A percentile compares a stretch with the other conserved stretches of the same genome.
Evolutionary conservation across 2,797 vertebrate genomes (phyloP).

Genomic region (Chromobotia macracanthus): DNA sequence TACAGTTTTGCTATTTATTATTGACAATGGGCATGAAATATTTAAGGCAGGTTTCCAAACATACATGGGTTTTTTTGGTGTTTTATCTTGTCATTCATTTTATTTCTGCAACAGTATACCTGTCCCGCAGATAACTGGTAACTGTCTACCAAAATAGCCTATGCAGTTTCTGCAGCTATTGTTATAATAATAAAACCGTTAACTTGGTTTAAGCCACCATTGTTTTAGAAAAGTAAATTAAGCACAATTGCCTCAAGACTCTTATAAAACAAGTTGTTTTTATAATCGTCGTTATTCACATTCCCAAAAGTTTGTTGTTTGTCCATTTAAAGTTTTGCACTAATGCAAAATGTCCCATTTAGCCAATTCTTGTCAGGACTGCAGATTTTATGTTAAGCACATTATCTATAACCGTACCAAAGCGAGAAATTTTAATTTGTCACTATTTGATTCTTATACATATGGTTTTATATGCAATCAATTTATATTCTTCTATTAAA

Average conservation of each 20-base stretch:
- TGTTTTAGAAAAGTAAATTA: background rate
- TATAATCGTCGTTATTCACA: no score
- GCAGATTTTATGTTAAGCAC: no score
- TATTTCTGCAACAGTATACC: background rate
- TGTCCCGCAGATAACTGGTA: background rate
- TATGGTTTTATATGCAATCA: background rate
- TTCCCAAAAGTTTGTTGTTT: no score
- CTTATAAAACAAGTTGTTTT: no score
- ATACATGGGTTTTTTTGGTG: background rate
- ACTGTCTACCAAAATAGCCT: background rate
- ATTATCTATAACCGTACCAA: no score
- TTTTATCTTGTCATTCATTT: background rate
- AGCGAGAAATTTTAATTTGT: background rate
- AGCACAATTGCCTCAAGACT: background rate
- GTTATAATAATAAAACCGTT: background rate
- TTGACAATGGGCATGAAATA: conserved; percentile 33
- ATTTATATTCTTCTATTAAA: no score
- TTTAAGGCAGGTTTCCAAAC: conserved; percentile 29
- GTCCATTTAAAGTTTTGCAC: no score
- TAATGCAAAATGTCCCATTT: no score
- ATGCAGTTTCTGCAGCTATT: background rate
- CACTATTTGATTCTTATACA: background rate
- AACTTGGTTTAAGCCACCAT: background rate
- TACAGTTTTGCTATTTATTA: conserved; percentile 42
- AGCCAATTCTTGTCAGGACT: no score